A percentile compares a stretch with the other conserved stretches of the same genome.
Evolutionary conservation across 2,797 vertebrate species (phyloP).

Genomic region (Arctocebus calabarensis): DNA sequence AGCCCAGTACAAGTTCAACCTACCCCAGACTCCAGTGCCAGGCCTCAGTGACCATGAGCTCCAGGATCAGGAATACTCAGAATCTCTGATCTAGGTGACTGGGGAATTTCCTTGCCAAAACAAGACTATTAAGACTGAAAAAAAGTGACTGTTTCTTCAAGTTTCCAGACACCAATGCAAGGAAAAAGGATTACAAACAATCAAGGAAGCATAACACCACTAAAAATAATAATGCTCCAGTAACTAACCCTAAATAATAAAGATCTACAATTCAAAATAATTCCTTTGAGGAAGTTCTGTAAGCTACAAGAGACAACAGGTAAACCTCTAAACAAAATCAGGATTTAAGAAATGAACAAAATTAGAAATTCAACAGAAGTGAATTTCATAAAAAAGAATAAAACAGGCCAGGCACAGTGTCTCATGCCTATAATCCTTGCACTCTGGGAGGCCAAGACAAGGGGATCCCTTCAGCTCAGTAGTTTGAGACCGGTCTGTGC

Average conservation of each 20-base stretch:
- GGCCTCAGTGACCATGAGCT: neutral
- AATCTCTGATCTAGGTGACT: neutral
- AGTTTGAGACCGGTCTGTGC: too few species aligned
- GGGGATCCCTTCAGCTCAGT: too few species aligned
- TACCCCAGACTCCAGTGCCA: neutral
- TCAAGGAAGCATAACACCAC: neutral
- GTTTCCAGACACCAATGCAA: neutral
- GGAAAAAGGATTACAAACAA: neutral
- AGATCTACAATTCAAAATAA: neutral
- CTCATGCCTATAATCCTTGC: too few species aligned
- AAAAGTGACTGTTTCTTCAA: neutral
- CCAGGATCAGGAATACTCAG: neutral
- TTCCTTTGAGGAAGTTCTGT: neutral
- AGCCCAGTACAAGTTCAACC: neutral
- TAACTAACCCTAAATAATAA: neutral
- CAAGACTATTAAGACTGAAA: neutral
- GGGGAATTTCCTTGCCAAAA: neutral
- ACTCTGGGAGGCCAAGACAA: too few species aligned
- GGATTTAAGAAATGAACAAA: neutral
- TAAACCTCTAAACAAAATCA: neutral
- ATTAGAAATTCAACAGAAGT: neutral
- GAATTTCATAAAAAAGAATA: neutral
- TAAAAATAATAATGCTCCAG: neutral
- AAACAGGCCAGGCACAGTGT: neutral
- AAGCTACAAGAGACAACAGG: neutral